Conservation (phyloP, 2,113 vertebrate genomes). For the Thermophis baileyi region DNA sequence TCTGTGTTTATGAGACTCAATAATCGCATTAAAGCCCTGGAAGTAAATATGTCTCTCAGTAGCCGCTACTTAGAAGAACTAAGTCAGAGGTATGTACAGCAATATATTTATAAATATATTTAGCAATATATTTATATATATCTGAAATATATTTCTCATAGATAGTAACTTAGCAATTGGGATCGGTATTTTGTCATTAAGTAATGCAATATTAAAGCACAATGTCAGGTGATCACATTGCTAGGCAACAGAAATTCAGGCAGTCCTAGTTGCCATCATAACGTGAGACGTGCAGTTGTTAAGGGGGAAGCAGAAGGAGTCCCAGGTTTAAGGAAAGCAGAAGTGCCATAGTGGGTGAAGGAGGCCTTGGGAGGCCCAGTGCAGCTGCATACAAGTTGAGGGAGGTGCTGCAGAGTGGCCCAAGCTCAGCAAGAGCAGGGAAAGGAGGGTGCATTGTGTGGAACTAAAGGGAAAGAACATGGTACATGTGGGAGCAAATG, state of each 20-base stretch:
- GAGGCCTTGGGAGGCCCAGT: background rate
- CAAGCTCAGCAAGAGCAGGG: background rate
- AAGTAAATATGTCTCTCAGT: conserved; percentile 98
- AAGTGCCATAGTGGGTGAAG: background rate
- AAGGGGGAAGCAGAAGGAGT: background rate
- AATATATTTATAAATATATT: too few relatives aligned
- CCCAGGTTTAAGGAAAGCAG: background rate
- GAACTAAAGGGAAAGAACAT: background rate
- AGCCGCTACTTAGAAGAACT: conserved; percentile 96
- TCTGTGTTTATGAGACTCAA: conserved; percentile 98
- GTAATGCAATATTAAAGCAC: background rate
- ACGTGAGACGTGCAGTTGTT: background rate
- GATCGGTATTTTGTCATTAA: background rate
- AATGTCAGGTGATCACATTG: background rate
- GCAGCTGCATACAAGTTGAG: background rate
- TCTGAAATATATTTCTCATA: background rate
- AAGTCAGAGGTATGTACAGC: conserved; percentile 85
- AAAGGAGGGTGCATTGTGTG: background rate
- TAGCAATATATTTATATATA: too few relatives aligned
- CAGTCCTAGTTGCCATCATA: background rate
- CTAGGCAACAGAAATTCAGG: background rate
- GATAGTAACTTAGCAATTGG: background rate
- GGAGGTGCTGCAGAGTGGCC: background rate
- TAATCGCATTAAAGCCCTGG: conserved; percentile 96
- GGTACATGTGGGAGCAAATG: background rate